Base-by-base conservation (phyloP, 2,888 invertebrate species). In the Scaptomyza reducta region DNA sequence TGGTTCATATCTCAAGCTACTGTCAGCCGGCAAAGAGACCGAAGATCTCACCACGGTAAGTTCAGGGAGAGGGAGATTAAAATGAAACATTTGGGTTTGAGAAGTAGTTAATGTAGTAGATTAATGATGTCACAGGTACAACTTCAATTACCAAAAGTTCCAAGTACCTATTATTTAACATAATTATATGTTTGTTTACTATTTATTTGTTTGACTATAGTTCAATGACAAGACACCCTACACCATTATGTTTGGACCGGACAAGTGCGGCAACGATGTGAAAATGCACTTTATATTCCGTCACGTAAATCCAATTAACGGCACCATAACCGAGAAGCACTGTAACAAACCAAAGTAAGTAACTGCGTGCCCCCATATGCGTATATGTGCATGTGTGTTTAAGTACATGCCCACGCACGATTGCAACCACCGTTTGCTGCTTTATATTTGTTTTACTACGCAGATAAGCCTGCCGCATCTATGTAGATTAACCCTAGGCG, bases 161-260 rank as follows among this genome's bases (percentile, higher is more conserved):
- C 22, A 31, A 31, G 31, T 31, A 31, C 10, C 9, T 31, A 10
- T 35, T 13, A 4, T 35, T 6, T 6, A 35, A 33, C 13, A 29
- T 14, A 16, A n/a, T n/a, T 14, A 18, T 49, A 33, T 53, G 22
- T 22, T 22, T 22, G 22, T 22, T 22, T 2, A 22, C 22, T 22
- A 3, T 22, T 22, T 44, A 45, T 2, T 55, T 49, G 10, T 44
- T 25, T 41, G 14, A 3, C 35, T 70, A 29, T 83, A 92, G 89
- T 98, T 99, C 92, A 94, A 96, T 91, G 99, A 99, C 92, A 98
- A 98, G 92, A 98, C 99, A 0, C 96, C 98, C 0, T 99, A 99
- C 93, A 97, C 98, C 2, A 97, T 99, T 88, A 99, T 99, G 99
- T 99, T 99, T 93, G 99, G 99, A 0, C 99, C 99, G 9, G 99